Evolutionary conservation across 2,888 invertebrate genomes (phyloP), one percentile per base, ranked within the genome.

Genomic region (Patella ulyssiponensis): DNA sequence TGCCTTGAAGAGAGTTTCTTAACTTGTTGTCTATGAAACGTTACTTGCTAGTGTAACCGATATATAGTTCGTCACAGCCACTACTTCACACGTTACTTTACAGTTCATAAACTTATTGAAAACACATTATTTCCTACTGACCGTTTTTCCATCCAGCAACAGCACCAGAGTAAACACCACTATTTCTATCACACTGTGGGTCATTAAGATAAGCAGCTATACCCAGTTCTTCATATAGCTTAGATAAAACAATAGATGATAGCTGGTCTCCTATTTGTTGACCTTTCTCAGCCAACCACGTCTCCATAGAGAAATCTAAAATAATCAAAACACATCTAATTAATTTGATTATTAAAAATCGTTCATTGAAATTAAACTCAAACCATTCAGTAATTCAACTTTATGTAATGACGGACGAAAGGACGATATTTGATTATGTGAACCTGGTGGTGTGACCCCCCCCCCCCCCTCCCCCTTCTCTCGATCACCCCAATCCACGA

Each of bases 121-220:
- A n/a, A n/a, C 5, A 17, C 33, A 17, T 70, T 14, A 74, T 69
- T n/a, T 27, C 9, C 44, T 1, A 44, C 74, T 71, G 52, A 84
- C 85, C 84, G 64, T 81, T 81, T 15, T 75, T 82, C 85, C 85
- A 85, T 0, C 84, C 82, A 23, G 75, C 71, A 1, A 75, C 54
- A 27, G 81, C 78, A 12, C 77, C 73, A 2, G 52, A 27, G 74
- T 81, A 85, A 0, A 80, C 73, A 14, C 69, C 33, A 12, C 78
- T 76, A 0, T 44, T 20, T 3, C 27, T 51, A 53, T 78, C 77
- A 79, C 85, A 85, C 23, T 73, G 74, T 4, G 79, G 75, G 14
- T 77, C 53, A 14, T 76, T 70, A n/a, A 81, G 77, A 69, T 81
- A 80, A 12, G 79, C 74, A 15, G 81, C 79, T 15, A 85, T 70